Evolutionary conservation across 30 jellyfish, hydroid and myxozoan genomes (phyloP).

Genomic region (Mastigias papua): DNA sequence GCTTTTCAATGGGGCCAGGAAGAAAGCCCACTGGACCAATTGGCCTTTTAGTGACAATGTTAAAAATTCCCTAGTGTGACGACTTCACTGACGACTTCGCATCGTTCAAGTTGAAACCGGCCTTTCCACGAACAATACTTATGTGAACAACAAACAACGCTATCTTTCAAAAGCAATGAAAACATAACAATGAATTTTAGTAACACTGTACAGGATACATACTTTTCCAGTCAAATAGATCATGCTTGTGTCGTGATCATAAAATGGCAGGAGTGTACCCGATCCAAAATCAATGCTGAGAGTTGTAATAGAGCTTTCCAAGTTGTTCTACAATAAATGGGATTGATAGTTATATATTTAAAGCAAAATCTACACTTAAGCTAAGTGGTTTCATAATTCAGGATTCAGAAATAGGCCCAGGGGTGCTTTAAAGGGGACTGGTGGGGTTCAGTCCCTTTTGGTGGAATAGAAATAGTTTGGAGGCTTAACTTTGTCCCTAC

Average conservation of each 20-base stretch:
- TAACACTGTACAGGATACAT: neutral
- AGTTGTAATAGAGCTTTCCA: constrained; percentile 50
- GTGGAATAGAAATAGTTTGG: no score
- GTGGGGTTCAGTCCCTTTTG: no score
- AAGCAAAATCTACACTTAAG: no score
- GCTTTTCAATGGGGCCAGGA: neutral
- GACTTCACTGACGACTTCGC: no score
- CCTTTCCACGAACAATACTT: no score
- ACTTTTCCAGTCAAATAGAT: constrained; percentile 90
- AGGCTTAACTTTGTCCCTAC: no score
- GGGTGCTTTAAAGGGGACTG: no score
- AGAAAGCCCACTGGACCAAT: neutral
- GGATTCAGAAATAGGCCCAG: no score
- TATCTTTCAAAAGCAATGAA: neutral
- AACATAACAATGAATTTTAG: neutral
- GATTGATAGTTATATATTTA: no score
- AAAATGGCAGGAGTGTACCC: constrained; percentile 73
- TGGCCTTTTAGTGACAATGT: neutral
- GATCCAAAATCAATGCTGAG: constrained; percentile 75
- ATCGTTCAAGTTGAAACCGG: no score
- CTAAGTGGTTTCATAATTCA: no score
- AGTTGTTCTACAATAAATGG: constrained; percentile 50
- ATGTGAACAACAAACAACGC: neutral
- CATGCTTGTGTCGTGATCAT: constrained; percentile 72
- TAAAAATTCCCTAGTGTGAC: no score